Evolutionary conservation across 2,113 vertebrate species (phyloP), one percentile per base, ranked within the genome.

Genomic region (Alethe castanea): DNA sequence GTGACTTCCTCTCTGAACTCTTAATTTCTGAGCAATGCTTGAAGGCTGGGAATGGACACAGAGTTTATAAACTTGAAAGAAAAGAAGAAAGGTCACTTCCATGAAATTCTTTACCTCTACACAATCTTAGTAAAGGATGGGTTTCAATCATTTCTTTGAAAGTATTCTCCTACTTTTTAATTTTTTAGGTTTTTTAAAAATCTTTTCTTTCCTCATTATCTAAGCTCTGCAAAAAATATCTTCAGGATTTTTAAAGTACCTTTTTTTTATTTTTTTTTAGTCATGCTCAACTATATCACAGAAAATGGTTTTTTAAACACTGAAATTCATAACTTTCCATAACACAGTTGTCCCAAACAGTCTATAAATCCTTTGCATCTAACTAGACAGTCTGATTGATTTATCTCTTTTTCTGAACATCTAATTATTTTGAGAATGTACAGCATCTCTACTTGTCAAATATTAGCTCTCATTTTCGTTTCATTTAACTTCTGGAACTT

Each of bases 371-470:
- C 35, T 11, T 87, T 77, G 47, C 2, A 54, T 53, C 59, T 91
- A 80, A 69, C 66, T 7, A 77, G 45, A 72, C 33, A 86, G 25
- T n/a, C 2, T 54, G 67, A 47, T 7, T 74, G 70, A 95, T 91
- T 88, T 79, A 53, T 77, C 42, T 82, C n/a, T 88, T 89, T 84
- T 91, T 66, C 50, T 90, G 87, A 31, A 56, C 81, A 92, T 38
- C 42, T 90, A 79, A 92, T 95, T 95, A 90, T 95, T 88, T 86
- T 88, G 72, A 93, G 88, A 93, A 92, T 47, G 22, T 96, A 70
- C 62, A 94, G 47, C 24, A 60, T 64, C 50, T 77, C 67, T 93
- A 12, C 64, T 82, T 94, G 54, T 87, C 78, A 95, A 90, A 81
- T 70, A 90, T 77, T 80, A 93, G 29, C 24, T 94, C 93, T 82